Evolutionary conservation across 1,140 invertebrate species (phyloP).

Genomic region (Drosophila lacteicornis): DNA sequence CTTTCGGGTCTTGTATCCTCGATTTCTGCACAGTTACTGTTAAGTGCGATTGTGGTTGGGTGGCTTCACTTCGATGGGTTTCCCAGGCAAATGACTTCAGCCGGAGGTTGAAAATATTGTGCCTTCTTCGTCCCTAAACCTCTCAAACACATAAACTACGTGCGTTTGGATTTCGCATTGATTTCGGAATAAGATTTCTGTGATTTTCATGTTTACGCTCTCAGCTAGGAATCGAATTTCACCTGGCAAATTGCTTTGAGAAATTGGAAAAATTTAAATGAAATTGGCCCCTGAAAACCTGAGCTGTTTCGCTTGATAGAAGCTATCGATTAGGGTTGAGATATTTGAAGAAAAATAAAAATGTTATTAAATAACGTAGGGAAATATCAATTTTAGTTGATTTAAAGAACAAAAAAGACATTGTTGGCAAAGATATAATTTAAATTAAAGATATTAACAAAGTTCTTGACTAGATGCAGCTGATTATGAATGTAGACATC

Average conservation of each 20-base stretch:
- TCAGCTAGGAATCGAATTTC: constrained; percentile 24
- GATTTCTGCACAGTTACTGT: constrained; percentile 4
- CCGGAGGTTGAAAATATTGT: constrained; percentile 20
- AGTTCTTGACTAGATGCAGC: too few species aligned
- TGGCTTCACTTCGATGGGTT: constrained; percentile 22
- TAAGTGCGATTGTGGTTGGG: constrained; percentile 11
- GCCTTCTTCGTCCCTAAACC: not conserved
- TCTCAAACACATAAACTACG: constrained; percentile 24
- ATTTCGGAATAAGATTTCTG: constrained; percentile 33
- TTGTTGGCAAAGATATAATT: too few species aligned
- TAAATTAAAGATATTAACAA: not conserved
- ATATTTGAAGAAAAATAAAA: not conserved
- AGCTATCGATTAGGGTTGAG: not conserved
- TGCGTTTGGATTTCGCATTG: constrained; percentile 46
- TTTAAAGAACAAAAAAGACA: not conserved
- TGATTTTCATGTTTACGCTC: constrained; percentile 24
- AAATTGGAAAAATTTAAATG: constrained; percentile 26
- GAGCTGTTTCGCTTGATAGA: not conserved
- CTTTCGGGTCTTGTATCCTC: constrained; percentile 26
- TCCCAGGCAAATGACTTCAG: constrained; percentile 21
- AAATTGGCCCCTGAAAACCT: constrained; percentile 22
- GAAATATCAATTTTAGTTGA: not conserved
- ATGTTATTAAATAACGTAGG: not conserved
- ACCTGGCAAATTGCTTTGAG: constrained; percentile 20
- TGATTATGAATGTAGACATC: not conserved